Conservation (phyloP, 2,797 vertebrate genomes). For the Sebastolobus altivelis region DNA sequence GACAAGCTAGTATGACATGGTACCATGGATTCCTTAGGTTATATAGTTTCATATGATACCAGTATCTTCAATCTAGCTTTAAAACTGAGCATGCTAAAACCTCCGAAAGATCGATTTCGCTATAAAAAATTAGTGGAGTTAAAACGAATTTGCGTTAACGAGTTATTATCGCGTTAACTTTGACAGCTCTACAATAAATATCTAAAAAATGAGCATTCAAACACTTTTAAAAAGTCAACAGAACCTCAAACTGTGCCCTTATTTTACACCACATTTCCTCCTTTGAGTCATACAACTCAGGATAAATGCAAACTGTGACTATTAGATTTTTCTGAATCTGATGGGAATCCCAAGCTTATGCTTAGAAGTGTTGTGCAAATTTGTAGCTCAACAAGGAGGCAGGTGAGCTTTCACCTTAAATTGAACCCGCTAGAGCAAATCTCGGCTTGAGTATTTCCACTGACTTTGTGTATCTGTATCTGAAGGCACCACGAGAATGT, state of each 20-base stretch:
- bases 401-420: background rate
- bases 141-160: too few relatives aligned
- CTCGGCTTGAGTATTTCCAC: background rate
- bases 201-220: background rate
- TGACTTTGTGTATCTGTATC: background rate
- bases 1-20: too few relatives aligned
- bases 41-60: too few relatives aligned
- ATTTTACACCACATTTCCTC: constrained; percentile 12
- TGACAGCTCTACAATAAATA: background rate
- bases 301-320: background rate
- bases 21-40: too few relatives aligned
- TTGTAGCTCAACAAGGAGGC: background rate
- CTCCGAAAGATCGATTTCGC: too few relatives aligned
- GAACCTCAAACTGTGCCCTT: constrained; percentile 3
- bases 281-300: background rate
- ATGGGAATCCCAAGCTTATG: background rate
- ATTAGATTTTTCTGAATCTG: background rate
- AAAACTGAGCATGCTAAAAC: too few relatives aligned
- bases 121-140: too few relatives aligned
- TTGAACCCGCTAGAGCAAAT: background rate
- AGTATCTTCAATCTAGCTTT: too few relatives aligned
- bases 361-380: background rate
- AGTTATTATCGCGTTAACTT: too few relatives aligned
- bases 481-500: background rate
- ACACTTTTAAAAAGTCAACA: constrained; percentile 8